Base-by-base conservation (phyloP, 2,888 invertebrate genomes). In the Ferrisia virgata region DNA sequence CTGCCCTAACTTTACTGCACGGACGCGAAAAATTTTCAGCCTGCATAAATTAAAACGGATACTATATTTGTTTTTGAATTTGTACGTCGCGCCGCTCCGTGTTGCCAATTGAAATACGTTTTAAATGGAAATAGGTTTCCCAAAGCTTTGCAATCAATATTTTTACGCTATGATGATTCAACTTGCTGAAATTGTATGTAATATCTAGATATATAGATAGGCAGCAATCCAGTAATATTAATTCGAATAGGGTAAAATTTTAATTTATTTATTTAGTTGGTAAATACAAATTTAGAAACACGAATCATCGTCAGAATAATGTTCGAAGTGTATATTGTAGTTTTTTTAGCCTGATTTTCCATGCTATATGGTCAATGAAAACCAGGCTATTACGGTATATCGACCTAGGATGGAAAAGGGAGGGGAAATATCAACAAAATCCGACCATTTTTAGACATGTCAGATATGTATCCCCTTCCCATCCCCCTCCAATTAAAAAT, bases 41-140 rank as follows among this genome's bases (percentile, higher is more conserved):
- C 72, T 33, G 72, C 72, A 36, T 76, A 76, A 76, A 76, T 76
- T 76, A 76, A 76, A 76, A 76, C 72, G 36, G 18, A 76, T 33
- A 36, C 18, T 76, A 18, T 72, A 72, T 76, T 76, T 76, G 72
- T 36, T 76, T 76, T 76, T 36, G 72, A 33, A 76, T 76, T 76
- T 76, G 18, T n/a, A 76, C 13, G 36, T 28, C 72, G 25, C 22
- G 33, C n/a, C 36, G 28, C 72, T 36, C n/a, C 53, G 25, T 36
- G 33, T 33, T 76, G 28, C 72, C 72, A 18, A 76, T 76, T 76
- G 36, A 76, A 76, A 76, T 76, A 76, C 72, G 36, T 18, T 76
- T 76, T 76, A 33, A 36, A 76, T 76, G 36, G 18, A 76, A 76
- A 33, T 76, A 36, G 31, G 36, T 33, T 36, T 33, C 18, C 22